phyloP scores from a whole-genome alignment of 2,113 vertebrate genomes.

The Spheniscus mendiculus region DNA sequence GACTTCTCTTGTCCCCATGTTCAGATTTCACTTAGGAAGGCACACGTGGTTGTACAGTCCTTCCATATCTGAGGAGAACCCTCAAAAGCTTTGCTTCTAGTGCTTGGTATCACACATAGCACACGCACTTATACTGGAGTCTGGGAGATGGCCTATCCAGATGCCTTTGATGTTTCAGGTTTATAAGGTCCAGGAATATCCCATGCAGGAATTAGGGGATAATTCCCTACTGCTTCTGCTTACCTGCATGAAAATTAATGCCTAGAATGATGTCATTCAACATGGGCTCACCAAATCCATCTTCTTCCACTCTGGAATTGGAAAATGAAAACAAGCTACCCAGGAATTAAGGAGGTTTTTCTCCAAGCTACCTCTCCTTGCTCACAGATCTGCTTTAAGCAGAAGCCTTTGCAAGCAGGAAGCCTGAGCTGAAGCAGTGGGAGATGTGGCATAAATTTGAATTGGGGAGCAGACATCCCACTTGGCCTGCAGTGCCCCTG shows the following conservation, averaged over 20 bases:
- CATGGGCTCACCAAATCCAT: neutral
- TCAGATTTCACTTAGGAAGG: neutral
- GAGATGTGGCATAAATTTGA: neutral
- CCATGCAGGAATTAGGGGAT: neutral
- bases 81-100: neutral
- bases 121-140: neutral
- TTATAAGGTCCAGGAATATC: neutral
- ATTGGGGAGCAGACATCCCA: neutral
- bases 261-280: neutral
- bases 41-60: neutral
- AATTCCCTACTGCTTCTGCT: neutral
- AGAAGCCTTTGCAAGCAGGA: neutral
- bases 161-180: neutral
- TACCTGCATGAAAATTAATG: neutral
- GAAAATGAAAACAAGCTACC: neutral
- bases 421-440: neutral
- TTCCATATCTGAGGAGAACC: neutral
- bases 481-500: neutral
- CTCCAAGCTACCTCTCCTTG: neutral
- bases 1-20: neutral
- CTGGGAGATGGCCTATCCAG: neutral
- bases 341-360: neutral
- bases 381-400: neutral
- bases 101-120: neutral
- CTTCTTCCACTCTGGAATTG: neutral